Conservation (phyloP, 2,113 vertebrate species). For the Vanacampus margaritifer region DNA sequence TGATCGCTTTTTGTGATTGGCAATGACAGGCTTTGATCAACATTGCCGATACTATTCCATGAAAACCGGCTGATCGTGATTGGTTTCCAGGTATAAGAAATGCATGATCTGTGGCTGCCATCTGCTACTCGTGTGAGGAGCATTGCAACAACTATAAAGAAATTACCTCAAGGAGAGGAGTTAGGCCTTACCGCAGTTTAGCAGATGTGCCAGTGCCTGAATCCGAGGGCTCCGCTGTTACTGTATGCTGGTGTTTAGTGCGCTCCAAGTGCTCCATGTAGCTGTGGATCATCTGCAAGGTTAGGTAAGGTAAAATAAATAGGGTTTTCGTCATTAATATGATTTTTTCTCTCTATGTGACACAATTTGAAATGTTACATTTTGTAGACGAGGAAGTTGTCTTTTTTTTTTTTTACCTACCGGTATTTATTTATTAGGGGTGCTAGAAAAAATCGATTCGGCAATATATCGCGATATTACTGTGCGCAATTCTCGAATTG, state of each 20-base stretch:
- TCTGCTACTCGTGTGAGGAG: not conserved
- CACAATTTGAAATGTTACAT: not conserved
- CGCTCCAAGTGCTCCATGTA: slow-evolving; percentile 99
- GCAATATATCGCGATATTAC: too few relatives aligned
- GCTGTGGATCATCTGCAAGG: slow-evolving; percentile 95
- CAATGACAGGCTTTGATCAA: too few relatives aligned
- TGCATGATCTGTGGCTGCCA: not conserved
- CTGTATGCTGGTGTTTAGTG: slow-evolving; percentile 87
- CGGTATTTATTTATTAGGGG: not conserved
- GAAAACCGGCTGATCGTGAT: too few relatives aligned
- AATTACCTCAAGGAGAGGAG: not conserved
- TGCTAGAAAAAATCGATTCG: too few relatives aligned
- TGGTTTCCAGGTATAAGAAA: too few relatives aligned
- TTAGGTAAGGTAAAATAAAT: not conserved
- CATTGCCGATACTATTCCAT: too few relatives aligned
- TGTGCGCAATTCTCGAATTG: too few relatives aligned
- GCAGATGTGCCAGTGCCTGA: slow-evolving; percentile 64
- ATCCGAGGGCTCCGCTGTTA: slow-evolving; percentile 79
- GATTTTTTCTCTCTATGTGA: not conserved
- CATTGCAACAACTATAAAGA: not conserved
- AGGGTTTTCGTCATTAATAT: too few relatives aligned
- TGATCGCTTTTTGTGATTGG: too few relatives aligned
- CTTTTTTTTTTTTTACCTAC: not conserved
- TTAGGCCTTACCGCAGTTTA: slow-evolving; percentile 82
- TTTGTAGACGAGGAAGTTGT: not conserved